Evolutionary conservation across 1,140 invertebrate genomes (phyloP).

Genomic region (Drosophila willistoni): DNA sequence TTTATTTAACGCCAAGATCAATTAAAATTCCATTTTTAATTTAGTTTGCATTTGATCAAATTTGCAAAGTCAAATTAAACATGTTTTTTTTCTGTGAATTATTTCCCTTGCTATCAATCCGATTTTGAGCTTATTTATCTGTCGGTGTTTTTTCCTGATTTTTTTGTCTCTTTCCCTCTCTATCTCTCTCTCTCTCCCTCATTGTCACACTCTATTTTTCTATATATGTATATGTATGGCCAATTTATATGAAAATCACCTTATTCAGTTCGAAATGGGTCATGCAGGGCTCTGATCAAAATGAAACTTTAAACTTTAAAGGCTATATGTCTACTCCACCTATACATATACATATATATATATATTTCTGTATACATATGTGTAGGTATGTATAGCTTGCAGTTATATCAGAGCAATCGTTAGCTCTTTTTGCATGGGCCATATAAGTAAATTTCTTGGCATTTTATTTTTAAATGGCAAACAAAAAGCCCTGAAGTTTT

Average conservation of each 20-base stretch:
- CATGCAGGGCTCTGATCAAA: conserved; percentile 25
- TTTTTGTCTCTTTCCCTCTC: neutral
- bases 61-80: conserved; percentile 2
- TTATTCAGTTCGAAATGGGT: conserved; percentile 46
- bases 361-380: neutral
- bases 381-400: neutral
- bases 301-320: conserved; percentile 53
- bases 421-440: neutral
- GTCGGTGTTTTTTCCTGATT: neutral
- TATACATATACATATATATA: too few relatives aligned
- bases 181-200: neutral
- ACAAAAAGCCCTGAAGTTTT: conserved; percentile 56
- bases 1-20: neutral
- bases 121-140: conserved; percentile 41
- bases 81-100: conserved; percentile 18
- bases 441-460: conserved; percentile 38
- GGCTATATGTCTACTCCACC: conserved; percentile 26
- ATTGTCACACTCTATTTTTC: neutral
- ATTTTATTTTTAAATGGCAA: conserved; percentile 63
- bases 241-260: conserved; percentile 62
- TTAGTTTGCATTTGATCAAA: conserved; percentile 1
- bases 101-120: conserved; percentile 41
- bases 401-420: conserved; percentile 10
- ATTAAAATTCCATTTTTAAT: conserved; percentile 9
- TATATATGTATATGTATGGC: conserved; percentile 23